phyloP scores from a whole-genome alignment of 2,113 vertebrate genomes.

The Prochilodus magdalenae region DNA sequence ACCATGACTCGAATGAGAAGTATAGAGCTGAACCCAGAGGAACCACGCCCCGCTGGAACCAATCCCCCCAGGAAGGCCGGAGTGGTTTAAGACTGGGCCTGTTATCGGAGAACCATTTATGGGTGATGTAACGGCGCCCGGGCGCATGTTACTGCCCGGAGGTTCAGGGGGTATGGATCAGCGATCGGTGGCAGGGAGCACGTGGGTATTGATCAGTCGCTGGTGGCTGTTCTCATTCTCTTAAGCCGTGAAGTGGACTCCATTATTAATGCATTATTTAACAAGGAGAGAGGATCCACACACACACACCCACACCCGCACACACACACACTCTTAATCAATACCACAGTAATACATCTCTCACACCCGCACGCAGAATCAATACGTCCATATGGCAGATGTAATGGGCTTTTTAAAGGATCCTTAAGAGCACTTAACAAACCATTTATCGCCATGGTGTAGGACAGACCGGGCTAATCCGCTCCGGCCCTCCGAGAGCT shows the following conservation, averaged over 20 bases:
- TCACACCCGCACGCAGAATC: constrained; percentile 40
- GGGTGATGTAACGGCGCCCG: too few relatives aligned
- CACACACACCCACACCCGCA: constrained; percentile 11
- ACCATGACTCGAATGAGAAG: too few relatives aligned
- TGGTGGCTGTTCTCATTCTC: constrained; percentile 28
- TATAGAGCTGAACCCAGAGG: not conserved
- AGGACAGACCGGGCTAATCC: not conserved
- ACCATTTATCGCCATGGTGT: constrained; percentile 39
- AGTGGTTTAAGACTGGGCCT: not conserved
- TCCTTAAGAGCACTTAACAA: constrained; percentile 48
- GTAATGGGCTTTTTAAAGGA: constrained; percentile 54
- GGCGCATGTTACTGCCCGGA: constrained; percentile 5
- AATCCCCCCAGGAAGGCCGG: not conserved
- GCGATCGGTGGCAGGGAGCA: not conserved
- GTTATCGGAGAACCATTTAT: constrained; percentile 20
- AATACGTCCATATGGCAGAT: constrained; percentile 45
- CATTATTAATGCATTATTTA: constrained; percentile 60
- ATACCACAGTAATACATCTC: constrained; percentile 27
- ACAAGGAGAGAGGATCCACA: constrained; percentile 38
- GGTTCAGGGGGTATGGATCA: constrained; percentile 48
- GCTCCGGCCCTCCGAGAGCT: not conserved
- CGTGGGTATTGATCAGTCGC: constrained; percentile 41
- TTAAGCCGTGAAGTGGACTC: constrained; percentile 30
- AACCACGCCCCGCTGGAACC: not conserved
- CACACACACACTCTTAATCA: constrained; percentile 48